Conservation (phyloP, 1,140 invertebrate genomes). For the Amyelois transitella region DNA sequence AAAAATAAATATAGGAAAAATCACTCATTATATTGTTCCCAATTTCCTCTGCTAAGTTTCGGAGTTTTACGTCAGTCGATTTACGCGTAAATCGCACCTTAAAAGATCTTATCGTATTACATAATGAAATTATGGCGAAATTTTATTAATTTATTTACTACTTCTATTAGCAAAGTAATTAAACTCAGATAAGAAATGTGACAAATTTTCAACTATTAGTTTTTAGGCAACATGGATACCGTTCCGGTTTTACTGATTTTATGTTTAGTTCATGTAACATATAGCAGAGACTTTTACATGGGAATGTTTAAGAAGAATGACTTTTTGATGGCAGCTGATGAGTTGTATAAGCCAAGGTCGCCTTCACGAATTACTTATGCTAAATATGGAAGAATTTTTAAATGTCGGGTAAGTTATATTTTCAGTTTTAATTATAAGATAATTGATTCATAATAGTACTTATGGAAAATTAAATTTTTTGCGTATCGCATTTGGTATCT, state of each 20-base stretch:
- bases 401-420: slow-evolving; percentile 38
- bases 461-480: slow-evolving; percentile 9
- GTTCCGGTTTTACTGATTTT: neutral
- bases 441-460: neutral
- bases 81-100: no score
- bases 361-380: slow-evolving; percentile 25
- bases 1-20: no score
- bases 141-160: neutral
- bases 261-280: slow-evolving; percentile 7
- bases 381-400: slow-evolving; percentile 48
- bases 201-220: neutral
- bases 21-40: no score
- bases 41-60: no score
- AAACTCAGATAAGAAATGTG: neutral
- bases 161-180: neutral
- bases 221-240: neutral
- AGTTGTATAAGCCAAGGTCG: slow-evolving; percentile 35
- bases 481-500: no score
- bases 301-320: slow-evolving; percentile 56
- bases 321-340: slow-evolving; percentile 45
- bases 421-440: neutral
- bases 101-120: no score
- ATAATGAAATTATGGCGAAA: no score
- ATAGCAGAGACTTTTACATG: slow-evolving; percentile 41
- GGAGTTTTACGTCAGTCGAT: no score